A percentile compares a stretch with the other conserved stretches of the same genome.
phyloP scores from a whole-genome alignment of 2,113 vertebrate genomes.

The Mormoops blainvillei region DNA sequence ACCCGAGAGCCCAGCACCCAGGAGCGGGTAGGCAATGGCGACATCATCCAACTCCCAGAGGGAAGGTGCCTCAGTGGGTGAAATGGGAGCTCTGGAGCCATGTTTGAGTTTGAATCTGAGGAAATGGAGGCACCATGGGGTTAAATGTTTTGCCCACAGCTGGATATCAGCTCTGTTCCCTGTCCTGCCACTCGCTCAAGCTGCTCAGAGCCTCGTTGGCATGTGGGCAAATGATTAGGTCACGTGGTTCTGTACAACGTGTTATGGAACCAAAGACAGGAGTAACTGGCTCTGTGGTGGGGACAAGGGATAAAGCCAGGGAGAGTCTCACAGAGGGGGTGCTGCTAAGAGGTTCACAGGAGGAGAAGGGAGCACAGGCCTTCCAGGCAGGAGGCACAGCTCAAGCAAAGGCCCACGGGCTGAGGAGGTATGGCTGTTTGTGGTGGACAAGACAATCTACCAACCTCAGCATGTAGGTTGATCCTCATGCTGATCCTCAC shows the following conservation, averaged over 20 bases:
- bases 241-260: not conserved
- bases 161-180: not conserved
- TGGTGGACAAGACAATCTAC: too few species aligned
- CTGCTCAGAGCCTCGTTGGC: not conserved
- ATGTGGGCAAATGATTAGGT: not conserved
- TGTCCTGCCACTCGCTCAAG: not conserved
- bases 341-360: not conserved
- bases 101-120: not conserved
- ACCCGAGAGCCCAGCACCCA: not conserved
- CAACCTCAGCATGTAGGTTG: not conserved
- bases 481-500: too few species aligned
- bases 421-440: fast-evolving
- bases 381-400: not conserved
- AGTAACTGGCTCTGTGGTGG: not conserved
- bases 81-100: not conserved
- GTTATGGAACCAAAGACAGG: not conserved
- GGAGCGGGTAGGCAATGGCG: not conserved
- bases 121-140: not conserved
- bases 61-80: not conserved
- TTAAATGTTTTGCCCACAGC: not conserved
- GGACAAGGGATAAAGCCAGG: not conserved
- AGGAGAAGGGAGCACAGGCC: not conserved
- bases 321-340: not conserved
- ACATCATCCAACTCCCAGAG: not conserved
- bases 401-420: not conserved